phyloP scores from a whole-genome alignment of 2,888 invertebrate species.

The Ennomos fuscantarius region DNA sequence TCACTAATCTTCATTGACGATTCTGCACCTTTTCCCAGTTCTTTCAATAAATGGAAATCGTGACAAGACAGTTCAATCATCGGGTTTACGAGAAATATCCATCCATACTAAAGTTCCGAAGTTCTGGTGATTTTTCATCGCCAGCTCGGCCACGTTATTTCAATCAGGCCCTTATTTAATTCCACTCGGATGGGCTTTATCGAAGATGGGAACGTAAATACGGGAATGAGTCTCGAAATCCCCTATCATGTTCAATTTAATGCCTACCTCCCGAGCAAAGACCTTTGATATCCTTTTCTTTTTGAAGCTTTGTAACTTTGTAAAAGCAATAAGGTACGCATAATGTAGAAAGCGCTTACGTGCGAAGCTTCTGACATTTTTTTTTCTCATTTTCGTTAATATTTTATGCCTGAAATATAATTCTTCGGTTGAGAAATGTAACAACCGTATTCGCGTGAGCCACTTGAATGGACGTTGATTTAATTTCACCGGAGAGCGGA shows the following conservation, averaged over 20 bases:
- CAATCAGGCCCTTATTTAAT: conserved; percentile 57
- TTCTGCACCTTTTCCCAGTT: conserved; percentile 8
- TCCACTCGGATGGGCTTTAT: conserved; percentile 48
- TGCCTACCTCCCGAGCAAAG: conserved; percentile 46
- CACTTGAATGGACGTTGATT: conserved; percentile 67
- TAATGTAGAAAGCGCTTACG: conserved; percentile 21
- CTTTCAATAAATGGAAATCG: conserved; percentile 34
- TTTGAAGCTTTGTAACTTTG: conserved; percentile 40
- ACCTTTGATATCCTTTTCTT: conserved; percentile 46
- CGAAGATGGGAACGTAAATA: conserved; percentile 51
- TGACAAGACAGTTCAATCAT: conserved; percentile 36
- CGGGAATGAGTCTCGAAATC: conserved; percentile 43
- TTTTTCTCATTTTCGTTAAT: conserved; percentile 26
- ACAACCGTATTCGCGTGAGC: conserved; percentile 57
- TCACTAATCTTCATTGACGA: conserved; percentile 31
- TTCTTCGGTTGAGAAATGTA: conserved; percentile 46
- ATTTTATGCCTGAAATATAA: conserved; percentile 41
- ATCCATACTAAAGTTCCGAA: conserved; percentile 32
- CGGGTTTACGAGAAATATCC: conserved; percentile 38
- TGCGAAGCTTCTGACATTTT: conserved; percentile 13
- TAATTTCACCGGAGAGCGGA: conserved; percentile 62
- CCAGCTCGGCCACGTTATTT: conserved; percentile 53
- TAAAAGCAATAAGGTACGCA: conserved; percentile 36
- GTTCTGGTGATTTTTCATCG: conserved; percentile 48
- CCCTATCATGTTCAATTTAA: conserved; percentile 51